Evolutionary conservation across 2,888 invertebrate species (phyloP).

Genomic region (Agriopis leucophaearia): DNA sequence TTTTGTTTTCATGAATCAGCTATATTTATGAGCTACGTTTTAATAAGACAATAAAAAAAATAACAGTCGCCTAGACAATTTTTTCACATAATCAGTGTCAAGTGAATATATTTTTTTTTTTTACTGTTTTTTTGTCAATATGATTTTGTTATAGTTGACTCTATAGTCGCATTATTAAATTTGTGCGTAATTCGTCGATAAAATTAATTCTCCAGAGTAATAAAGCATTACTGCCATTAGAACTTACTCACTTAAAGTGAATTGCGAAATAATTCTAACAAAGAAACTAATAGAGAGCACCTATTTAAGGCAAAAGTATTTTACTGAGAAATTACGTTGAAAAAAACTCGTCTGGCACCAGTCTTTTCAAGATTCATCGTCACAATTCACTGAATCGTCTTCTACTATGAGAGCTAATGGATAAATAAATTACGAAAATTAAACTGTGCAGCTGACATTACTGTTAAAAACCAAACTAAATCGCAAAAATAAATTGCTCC

Average conservation of each 20-base stretch:
- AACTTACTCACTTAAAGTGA: neutral
- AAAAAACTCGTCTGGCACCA: conserved; percentile 25
- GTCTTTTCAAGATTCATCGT: conserved; percentile 31
- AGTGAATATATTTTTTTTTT: too few species aligned
- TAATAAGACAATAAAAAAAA: too few species aligned
- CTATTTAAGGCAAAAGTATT: conserved; percentile 18
- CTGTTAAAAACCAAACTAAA: too few species aligned
- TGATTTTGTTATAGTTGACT: too few species aligned
- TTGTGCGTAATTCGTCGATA: neutral
- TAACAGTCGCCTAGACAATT: too few species aligned
- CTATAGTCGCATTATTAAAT: too few species aligned
- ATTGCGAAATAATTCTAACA: conserved; percentile 2
- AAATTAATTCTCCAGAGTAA: neutral
- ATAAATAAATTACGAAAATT: neutral
- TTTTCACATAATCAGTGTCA: too few species aligned
- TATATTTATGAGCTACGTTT: too few species aligned
- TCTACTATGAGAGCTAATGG: conserved; percentile 6
- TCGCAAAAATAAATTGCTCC: too few species aligned
- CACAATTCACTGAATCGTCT: conserved; percentile 30
- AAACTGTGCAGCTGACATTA: too few species aligned
- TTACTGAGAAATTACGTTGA: conserved; percentile 6
- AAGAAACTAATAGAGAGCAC: conserved; percentile 9
- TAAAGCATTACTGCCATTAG: neutral
- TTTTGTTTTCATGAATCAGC: too few species aligned
- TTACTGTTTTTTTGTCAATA: too few species aligned